Conservation (phyloP, 2,797 vertebrate genomes). For the Steatocranus sp. region DNA sequence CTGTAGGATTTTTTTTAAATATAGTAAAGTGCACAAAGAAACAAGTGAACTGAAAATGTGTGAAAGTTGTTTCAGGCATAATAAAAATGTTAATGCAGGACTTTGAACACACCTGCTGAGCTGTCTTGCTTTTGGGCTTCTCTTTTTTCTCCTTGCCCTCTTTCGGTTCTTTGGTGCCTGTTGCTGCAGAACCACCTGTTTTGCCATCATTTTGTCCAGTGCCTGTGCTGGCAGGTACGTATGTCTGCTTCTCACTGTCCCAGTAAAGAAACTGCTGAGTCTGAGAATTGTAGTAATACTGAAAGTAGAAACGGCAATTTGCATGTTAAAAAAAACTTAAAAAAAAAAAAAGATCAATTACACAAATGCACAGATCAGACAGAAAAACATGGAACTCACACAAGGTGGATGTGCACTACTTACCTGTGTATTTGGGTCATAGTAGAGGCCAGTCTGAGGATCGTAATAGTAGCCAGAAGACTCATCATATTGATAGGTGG, state of each 20-base stretch:
- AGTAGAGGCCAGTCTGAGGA: constrained; percentile 92
- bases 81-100: not conserved
- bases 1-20: constrained; percentile 59
- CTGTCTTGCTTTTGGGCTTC: constrained; percentile 98
- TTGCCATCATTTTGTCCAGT: constrained; percentile 43
- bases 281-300: constrained; percentile 99
- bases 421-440: constrained; percentile 95
- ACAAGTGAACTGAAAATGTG: not conserved
- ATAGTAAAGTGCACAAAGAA: not conserved
- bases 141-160: constrained; percentile 96
- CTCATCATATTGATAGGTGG: constrained; percentile 97
- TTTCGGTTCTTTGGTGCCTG: constrained; percentile 80
- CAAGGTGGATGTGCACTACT: not conserved
- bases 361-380: not conserved
- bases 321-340: not conserved
- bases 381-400: not conserved
- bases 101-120: constrained; percentile 83
- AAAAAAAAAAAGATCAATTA: not conserved
- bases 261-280: constrained; percentile 99
- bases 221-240: constrained; percentile 78
- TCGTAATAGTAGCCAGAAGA: constrained; percentile 98
- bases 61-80: not conserved
- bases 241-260: constrained; percentile 94
- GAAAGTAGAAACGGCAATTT: not conserved
- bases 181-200: constrained; percentile 44